Evolutionary conservation across 2,888 invertebrate genomes (phyloP).

Genomic region (Saturnia japonica): DNA sequence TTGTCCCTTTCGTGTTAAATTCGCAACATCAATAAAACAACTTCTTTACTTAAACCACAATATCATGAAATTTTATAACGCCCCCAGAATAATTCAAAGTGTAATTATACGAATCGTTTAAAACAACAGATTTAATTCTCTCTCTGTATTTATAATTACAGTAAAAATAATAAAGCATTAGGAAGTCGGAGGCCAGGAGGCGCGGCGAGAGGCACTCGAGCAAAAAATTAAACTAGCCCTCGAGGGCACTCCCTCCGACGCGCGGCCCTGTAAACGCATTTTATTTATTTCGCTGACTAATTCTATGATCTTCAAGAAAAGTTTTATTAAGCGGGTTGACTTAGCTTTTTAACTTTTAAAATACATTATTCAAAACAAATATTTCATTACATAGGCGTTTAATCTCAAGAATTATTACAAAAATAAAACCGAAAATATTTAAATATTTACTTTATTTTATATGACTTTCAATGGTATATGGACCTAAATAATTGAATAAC

Average conservation of each 20-base stretch:
- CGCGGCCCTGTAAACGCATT: neutral
- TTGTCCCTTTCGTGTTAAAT: neutral
- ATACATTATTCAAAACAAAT: neutral
- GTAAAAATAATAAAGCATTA: conserved; percentile 59
- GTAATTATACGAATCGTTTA: conserved; percentile 20
- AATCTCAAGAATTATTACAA: too few species aligned
- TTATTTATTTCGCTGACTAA: conserved; percentile 22
- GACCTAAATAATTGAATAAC: too few species aligned
- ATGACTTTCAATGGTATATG: too few species aligned
- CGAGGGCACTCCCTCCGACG: conserved; percentile 27
- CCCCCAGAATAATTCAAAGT: neutral
- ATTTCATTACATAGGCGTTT: neutral
- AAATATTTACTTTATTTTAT: too few species aligned
- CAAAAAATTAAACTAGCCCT: conserved; percentile 73
- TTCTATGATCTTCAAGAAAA: conserved; percentile 25
- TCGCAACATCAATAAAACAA: neutral
- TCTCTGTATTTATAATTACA: conserved; percentile 48
- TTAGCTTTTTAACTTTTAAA: neutral
- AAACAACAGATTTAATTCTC: conserved; percentile 22
- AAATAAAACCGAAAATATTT: too few species aligned
- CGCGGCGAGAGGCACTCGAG: conserved; percentile 52
- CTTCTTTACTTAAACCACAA: neutral
- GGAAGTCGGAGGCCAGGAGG: conserved; percentile 36
- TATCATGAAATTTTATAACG: neutral
- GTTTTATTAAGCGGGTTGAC: neutral